A percentile compares a stretch with the other conserved stretches of the same genome.
Conservation (phyloP, 2,888 invertebrate genomes). For the Silvanus unidentatus region DNA sequence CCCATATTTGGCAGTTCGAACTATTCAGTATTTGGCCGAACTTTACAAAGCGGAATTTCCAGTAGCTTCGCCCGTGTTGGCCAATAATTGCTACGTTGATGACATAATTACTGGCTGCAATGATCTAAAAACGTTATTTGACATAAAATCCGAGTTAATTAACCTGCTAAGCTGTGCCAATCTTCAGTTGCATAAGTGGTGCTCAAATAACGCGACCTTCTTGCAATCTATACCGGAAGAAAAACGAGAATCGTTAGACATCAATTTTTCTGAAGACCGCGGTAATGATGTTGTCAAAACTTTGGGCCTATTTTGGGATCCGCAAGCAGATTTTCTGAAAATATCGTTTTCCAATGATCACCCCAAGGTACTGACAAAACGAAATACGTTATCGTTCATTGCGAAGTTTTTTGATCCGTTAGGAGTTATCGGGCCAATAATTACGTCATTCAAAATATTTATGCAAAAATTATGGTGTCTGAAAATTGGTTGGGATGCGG, state of each 20-base stretch:
- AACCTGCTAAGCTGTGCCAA: background rate
- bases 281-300: background rate
- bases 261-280: background rate
- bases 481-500: too few relatives aligned
- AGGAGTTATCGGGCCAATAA: background rate
- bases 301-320: background rate
- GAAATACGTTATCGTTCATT: background rate
- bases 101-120: background rate
- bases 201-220: background rate
- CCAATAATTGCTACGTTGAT: background rate
- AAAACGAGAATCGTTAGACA: background rate
- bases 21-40: constrained; percentile 15
- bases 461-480: too few relatives aligned
- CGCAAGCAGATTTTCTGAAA: background rate
- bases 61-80: background rate
- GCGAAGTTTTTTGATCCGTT: background rate
- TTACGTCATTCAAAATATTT: too few relatives aligned
- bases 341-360: background rate
- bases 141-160: background rate
- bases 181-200: background rate
- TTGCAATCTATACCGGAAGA: background rate
- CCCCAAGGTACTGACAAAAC: background rate
- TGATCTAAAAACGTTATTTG: background rate
- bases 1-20: constrained; percentile 19
- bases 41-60: background rate